phyloP scores from a whole-genome alignment of 2,113 vertebrate species.

The pig (Sus scrofa) region T2T-Sscrofa CM000812.6:174367501-174368000 shows the following conservation, averaged over 20 bases:
- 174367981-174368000: background rate
- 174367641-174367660: background rate
- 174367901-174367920: background rate
- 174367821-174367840: background rate
- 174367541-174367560: background rate
- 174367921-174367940: background rate
- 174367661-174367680: background rate
- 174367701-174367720: background rate
- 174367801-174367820: background rate
- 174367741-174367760: background rate
- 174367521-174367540: background rate
- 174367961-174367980: background rate
- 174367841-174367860: background rate
- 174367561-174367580: too few species aligned
- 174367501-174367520: background rate
- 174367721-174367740: background rate
- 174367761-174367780: background rate
- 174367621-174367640: background rate
- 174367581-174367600: background rate
- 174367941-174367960: background rate
- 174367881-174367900: background rate
- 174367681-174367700: background rate
- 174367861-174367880: background rate
- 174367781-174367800: background rate
- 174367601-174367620: background rate